Base-by-base conservation (phyloP, 2,888 invertebrate genomes). In the Latheticus oryzae region DNA sequence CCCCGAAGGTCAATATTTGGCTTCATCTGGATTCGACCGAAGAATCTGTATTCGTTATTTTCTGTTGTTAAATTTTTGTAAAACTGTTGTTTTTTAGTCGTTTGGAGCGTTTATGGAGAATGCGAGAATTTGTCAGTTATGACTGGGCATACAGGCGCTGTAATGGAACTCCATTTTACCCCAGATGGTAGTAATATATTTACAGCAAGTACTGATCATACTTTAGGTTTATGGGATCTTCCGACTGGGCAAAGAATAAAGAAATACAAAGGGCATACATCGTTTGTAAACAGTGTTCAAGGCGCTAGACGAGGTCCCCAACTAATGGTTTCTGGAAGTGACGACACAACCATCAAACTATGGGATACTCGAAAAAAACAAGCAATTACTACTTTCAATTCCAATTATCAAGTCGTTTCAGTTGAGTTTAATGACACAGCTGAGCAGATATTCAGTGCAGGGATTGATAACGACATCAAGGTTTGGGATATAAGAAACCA, bases 71-170 rank as follows among this genome's bases (percentile, higher is more conserved):
- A 33, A 33, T 63, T 43, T 12, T 8, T n/a, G n/a, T n/a, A 30
- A 16, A 17, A 23, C 33, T 13, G 13, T 72, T n/a, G n/a, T n/a
- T n/a, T n/a, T n/a, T 80, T 75, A 92, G 92, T 87, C 78, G 80
- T 99, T 62, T 99, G 99, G 99, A 93, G 91, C 76, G 95, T 97
- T 0, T 97, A 95, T 73, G 98, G 95, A 0, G 97, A 99, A 75
- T 99, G 99, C 79, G 97, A 98, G 73, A 99, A 99, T 77, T 88
- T 97, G 63, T 91, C 94, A 70, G 88, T 91, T 11, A 87, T 99
- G 86, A 86, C 87, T 9, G 97, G 97, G 0, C 99, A 99, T 79
- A 92, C 91, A 0, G 99, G 98, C 1, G 95, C 97, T 1, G 83
- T 99, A 1, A 89, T 96, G 88, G 97, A 99, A 76, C 80, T 98